Conservation (phyloP, 2,113 vertebrate genomes). For the Nerophis lumbriciformis region DNA sequence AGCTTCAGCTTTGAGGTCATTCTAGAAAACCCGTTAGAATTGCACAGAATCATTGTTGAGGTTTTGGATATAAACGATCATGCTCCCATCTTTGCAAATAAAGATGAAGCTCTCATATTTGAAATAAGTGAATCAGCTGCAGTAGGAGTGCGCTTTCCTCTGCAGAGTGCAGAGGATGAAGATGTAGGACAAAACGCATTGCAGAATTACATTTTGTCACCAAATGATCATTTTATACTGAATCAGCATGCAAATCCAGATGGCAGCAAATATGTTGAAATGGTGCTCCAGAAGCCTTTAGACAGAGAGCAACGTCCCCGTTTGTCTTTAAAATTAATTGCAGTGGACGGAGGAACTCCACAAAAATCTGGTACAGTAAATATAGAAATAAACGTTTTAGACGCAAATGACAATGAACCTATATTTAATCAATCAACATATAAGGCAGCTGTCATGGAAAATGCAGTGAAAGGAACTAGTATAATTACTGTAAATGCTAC, state of each 20-base stretch:
- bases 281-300: conserved; percentile 67
- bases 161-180: conserved; percentile 64
- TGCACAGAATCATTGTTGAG: conserved; percentile 39
- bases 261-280: conserved; percentile 51
- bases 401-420: conserved; percentile 53
- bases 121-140: conserved; percentile 69
- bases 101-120: conserved; percentile 57
- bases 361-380: conserved; percentile 54
- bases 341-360: conserved; percentile 55
- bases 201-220: conserved; percentile 63
- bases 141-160: conserved; percentile 67
- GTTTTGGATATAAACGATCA: conserved; percentile 51
- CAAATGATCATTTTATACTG: conserved; percentile 58
- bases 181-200: conserved; percentile 68
- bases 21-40: conserved; percentile 61
- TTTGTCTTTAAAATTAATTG: conserved; percentile 43
- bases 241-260: conserved; percentile 49
- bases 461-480: conserved; percentile 16
- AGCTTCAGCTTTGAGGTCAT: conserved; percentile 55
- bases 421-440: conserved; percentile 48
- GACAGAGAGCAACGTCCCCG: conserved; percentile 52
- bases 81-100: conserved; percentile 35
- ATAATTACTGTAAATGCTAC: conserved; percentile 35
- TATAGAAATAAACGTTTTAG: conserved; percentile 43
- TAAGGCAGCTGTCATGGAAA: conserved; percentile 42